Base-by-base conservation (phyloP, 1,140 invertebrate genomes). In the Drosophila melanica region DNA sequence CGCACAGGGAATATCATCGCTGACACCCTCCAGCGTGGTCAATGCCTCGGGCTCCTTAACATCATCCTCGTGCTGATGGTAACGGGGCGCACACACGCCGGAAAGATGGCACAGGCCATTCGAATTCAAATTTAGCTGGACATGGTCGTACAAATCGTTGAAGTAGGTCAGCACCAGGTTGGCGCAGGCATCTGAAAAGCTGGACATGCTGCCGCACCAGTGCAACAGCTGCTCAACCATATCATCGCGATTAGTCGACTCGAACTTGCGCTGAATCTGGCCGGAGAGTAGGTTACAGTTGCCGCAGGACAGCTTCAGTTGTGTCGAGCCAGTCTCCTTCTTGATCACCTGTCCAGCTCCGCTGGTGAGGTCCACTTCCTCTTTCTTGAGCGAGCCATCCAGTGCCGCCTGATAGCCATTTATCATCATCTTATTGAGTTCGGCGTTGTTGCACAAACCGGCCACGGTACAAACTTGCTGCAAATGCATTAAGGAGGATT, bases 401-500 rank as follows among this genome's bases (percentile, higher is more conserved):
- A 91, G 55, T 6, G 55, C 80, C 1, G 51, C 18, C 57, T 76
- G 69, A 11, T 79, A 79, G 23, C 51, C 14, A 0, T 33, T 27
- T 27, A 91, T 91, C 11, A 97, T 80, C 35, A 97, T 78, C 47
- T 94, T 92, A 90, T 97, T 95, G 72, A 97, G 95, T 53, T 92
- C 91, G 35, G 92, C 94, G 90, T 94, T 97, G 90, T 98, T 97
- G 82, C 97, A 98, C 9, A 98, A 94, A 30, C 97, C 97, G 72
- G 97, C 96, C 4, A 98, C 96, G 0, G 96, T 94, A 91, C 97
- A 98, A 51, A 98, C 97, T 27, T 91, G 90, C 90, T 91, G 94
- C 37, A 65, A 51, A n/a, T 41, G 11, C 4, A 39, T 48, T 41
- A 11, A 50, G 20, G 20, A 18, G 30, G 12, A 27, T 12, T 23